phyloP scores from a whole-genome alignment of 2,113 vertebrate genomes.

The Entelurus aequoreus region DNA sequence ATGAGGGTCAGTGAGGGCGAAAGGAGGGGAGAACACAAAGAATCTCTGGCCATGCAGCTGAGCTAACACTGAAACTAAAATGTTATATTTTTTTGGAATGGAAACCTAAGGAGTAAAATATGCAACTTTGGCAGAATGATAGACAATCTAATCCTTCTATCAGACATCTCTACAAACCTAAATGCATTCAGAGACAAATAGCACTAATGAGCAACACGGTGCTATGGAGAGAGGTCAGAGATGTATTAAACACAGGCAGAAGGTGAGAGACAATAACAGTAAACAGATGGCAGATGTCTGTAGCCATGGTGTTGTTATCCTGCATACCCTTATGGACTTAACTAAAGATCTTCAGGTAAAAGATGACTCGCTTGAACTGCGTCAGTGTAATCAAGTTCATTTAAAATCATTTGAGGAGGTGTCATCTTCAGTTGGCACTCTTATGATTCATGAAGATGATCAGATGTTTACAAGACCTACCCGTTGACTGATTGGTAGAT shows the following conservation, averaged over 20 bases:
- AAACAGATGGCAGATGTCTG: slow-evolving; percentile 42
- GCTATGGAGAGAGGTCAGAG: slow-evolving; percentile 16
- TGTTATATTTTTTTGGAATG: no score
- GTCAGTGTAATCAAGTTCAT: not conserved
- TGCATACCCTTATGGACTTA: not conserved
- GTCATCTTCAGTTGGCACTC: not conserved
- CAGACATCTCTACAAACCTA: slow-evolving; percentile 17
- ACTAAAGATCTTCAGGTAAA: not conserved
- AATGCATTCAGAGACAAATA: slow-evolving; percentile 39
- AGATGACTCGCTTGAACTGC: not conserved
- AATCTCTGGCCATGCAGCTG: slow-evolving; percentile 16
- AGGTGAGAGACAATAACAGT: slow-evolving; percentile 30
- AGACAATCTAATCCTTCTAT: slow-evolving; percentile 17
- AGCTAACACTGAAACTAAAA: slow-evolving; percentile 21
- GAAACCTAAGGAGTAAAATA: not conserved
- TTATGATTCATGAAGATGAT: not conserved
- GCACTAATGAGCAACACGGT: slow-evolving; percentile 40
- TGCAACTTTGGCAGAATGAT: not conserved
- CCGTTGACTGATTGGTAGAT: slow-evolving; percentile 76
- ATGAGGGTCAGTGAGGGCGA: slow-evolving; percentile 15
- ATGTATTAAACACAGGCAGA: slow-evolving; percentile 26
- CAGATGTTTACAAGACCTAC: slow-evolving; percentile 55
- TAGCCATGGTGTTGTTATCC: slow-evolving; percentile 26
- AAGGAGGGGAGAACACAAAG: slow-evolving; percentile 17
- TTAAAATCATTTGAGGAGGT: not conserved